phyloP scores from a whole-genome alignment of 2,797 vertebrate species.

The Phyllotis vaccarum region DNA sequence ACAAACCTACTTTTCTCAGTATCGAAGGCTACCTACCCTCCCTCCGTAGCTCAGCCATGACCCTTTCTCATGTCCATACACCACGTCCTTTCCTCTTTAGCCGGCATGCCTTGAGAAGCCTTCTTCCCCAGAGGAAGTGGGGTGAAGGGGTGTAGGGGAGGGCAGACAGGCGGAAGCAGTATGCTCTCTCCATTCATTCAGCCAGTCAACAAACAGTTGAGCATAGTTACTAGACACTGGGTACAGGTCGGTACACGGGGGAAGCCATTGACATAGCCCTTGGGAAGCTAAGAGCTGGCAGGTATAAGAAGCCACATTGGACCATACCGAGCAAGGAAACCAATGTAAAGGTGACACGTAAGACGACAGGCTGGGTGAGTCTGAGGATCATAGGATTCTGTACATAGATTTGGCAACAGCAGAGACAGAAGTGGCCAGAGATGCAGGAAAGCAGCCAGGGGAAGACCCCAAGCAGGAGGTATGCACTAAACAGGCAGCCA shows the following conservation, averaged over 20 bases:
- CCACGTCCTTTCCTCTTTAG: background rate
- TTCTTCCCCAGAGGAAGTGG: background rate
- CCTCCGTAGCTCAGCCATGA: background rate
- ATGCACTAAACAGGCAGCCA: fast-evolving
- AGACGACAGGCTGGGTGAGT: fast-evolving
- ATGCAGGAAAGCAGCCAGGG: background rate
- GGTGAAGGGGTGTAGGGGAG: too few relatives aligned
- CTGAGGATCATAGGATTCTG: fast-evolving
- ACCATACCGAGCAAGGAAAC: background rate
- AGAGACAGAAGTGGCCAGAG: background rate
- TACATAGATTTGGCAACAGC: fast-evolving
- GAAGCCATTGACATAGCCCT: background rate
- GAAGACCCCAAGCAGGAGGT: background rate
- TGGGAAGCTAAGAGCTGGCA: background rate
- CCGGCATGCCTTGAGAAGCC: fast-evolving
- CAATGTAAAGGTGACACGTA: background rate
- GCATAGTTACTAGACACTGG: background rate
- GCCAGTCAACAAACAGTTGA: background rate
- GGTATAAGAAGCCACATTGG: background rate
- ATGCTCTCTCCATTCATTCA: background rate
- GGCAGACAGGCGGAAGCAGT: too few relatives aligned
- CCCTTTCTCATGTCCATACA: background rate
- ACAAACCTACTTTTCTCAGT: background rate
- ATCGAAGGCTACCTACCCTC: background rate
- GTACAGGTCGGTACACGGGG: background rate